Evolutionary conservation across 1,140 invertebrate genomes (phyloP), one percentile per base, ranked within the genome.

Genomic region (Drosophila simulans): DNA sequence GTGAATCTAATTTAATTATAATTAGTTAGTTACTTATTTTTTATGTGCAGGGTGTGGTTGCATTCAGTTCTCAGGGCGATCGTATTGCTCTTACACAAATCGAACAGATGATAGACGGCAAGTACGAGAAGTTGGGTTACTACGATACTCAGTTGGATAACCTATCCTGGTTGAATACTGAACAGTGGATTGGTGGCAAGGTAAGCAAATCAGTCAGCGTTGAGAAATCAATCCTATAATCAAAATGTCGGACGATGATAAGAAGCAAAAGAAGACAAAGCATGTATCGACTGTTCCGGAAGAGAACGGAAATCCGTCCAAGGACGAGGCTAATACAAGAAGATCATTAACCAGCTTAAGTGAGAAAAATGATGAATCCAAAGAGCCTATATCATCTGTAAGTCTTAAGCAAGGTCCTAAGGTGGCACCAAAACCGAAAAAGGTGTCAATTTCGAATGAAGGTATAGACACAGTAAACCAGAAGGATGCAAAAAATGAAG

Each of bases 51-150:
- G 98, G 98, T 52, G 95, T 96, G 76, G 98, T 99, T 46, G 97
- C 97, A 4, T 99, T 99, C 93, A 99, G 98, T 84, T 98, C 98
- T 0, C 97, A 98, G 93, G 99, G 99, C 78, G 99, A 99, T 93
- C 95, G 99, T 80, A 99, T 99, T 86, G 98, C 98, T n/a, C 94
- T 98, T 92, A 99, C 98, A 7, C 97, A 99, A 93, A 98, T 99
- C 69, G 99, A 99, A 92, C 99, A 99, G 93, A 96, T 99, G 93
- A 95, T 96, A 80, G 96, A 98, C 93, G 98, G 98, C 52, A 97
- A 97, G 89, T 99, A 99, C 92, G 95, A 97, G 13, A 97, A 98
- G 82, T 93, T 99, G n/a, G 98, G 98, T 8, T 99, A 98, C 92
- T 99, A 99, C 91, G 98, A 99, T 92, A 98, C 97, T 17, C 97